phyloP scores from a whole-genome alignment of 2,113 vertebrate species.

The Elaphurus davidianus region DNA sequence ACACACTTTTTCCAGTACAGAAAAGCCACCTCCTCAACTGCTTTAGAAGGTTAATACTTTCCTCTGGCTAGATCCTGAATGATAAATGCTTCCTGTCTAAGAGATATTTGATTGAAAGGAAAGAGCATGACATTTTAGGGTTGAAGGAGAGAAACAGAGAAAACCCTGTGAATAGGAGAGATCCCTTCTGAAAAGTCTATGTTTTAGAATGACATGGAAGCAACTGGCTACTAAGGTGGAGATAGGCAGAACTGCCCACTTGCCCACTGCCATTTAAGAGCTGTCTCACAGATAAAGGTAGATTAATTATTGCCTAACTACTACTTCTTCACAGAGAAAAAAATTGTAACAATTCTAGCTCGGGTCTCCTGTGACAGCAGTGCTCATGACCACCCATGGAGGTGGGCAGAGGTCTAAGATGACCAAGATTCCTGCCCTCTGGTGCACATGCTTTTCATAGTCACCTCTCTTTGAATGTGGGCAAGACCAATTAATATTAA shows the following conservation, averaged over 20 bases:
- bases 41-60: not conserved
- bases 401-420: not conserved
- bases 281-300: not conserved
- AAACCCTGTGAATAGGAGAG: not conserved
- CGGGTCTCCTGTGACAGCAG: not conserved
- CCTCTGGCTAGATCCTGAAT: not conserved
- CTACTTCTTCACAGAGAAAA: not conserved
- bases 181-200: not conserved
- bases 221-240: not conserved
- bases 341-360: not conserved
- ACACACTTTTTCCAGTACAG: not conserved
- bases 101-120: not conserved
- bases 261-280: not conserved
- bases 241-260: not conserved
- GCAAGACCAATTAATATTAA: not conserved
- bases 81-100: not conserved
- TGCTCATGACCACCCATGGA: not conserved
- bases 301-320: not conserved
- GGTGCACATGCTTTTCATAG: not conserved
- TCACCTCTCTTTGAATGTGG: not conserved
- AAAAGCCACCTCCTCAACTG: not conserved
- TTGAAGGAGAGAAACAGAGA: not conserved
- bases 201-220: not conserved
- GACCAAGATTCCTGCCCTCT: not conserved
- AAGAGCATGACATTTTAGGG: not conserved